Evolutionary conservation across 2,888 invertebrate species (phyloP).

Genomic region (Argyresthia goedartella): DNA sequence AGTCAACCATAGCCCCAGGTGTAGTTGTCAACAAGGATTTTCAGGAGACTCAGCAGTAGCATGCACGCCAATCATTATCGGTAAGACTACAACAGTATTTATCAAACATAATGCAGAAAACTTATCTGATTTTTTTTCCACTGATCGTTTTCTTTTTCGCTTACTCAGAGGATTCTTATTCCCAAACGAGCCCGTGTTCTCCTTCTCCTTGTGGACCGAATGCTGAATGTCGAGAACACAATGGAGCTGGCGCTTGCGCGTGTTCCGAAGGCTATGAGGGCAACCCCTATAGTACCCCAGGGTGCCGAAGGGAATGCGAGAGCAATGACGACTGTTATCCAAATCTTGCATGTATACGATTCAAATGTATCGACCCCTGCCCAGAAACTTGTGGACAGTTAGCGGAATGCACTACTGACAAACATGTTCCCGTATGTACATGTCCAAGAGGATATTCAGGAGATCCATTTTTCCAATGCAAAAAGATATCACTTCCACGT

Average conservation of each 20-base stretch:
- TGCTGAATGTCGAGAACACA: conserved; percentile 85
- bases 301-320: conserved; percentile 84
- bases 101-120: conserved; percentile 11
- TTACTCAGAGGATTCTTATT: conserved; percentile 73
- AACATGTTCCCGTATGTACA: conserved; percentile 83
- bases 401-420: conserved; percentile 83
- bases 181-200: conserved; percentile 76
- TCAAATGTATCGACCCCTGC: conserved; percentile 88
- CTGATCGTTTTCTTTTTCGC: conserved; percentile 34
- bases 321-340: conserved; percentile 81
- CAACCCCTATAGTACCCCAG: conserved; percentile 82
- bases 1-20: conserved; percentile 85
- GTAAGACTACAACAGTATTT: conserved; percentile 3
- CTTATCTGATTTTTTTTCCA: not conserved
- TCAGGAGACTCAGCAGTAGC: conserved; percentile 80
- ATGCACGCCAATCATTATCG: conserved; percentile 26
- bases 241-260: conserved; percentile 87
- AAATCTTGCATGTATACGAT: conserved; percentile 81
- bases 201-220: conserved; percentile 90
- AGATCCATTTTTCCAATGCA: conserved; percentile 86
- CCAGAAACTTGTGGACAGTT: conserved; percentile 85
- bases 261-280: conserved; percentile 85
- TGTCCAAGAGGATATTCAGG: conserved; percentile 83
- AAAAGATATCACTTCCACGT: conserved; percentile 60
- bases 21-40: conserved; percentile 86